These are phyloP conservation scores for Ictalurus punctatus DNA, from an alignment of 2,113 vertebrate genomes.

Conservation along the genomic window DNA sequence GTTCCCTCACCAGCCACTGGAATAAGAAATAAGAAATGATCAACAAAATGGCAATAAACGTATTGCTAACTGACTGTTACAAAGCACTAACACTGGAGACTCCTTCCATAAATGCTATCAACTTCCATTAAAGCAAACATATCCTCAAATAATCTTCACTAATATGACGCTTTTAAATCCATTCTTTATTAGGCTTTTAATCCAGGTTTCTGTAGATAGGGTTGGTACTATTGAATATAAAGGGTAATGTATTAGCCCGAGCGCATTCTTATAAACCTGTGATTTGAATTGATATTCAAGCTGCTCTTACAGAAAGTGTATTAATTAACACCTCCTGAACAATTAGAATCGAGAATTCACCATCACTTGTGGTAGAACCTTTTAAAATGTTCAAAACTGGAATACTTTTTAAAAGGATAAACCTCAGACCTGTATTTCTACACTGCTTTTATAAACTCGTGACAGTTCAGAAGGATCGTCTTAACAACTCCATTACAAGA, in stretches of 20 bases:
- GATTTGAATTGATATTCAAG: background rate
- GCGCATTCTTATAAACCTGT: background rate
- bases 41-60: background rate
- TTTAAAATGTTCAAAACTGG: background rate
- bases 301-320: background rate
- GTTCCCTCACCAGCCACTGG: background rate
- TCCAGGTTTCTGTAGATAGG: background rate
- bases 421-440: background rate
- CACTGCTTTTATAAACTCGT: background rate
- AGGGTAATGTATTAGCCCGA: background rate
- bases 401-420: background rate
- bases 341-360: background rate
- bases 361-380: background rate
- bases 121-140: background rate
- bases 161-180: background rate
- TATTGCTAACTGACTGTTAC: no score
- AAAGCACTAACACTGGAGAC: no score
- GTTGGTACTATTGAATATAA: background rate
- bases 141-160: background rate
- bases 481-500: conserved; percentile 1
- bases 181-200: background rate
- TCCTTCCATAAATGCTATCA: background rate
- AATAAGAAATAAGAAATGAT: background rate
- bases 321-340: background rate
- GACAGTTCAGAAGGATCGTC: background rate